Evolutionary conservation across 2,797 vertebrate genomes (phyloP).

Genomic region (Hydrophis major): DNA sequence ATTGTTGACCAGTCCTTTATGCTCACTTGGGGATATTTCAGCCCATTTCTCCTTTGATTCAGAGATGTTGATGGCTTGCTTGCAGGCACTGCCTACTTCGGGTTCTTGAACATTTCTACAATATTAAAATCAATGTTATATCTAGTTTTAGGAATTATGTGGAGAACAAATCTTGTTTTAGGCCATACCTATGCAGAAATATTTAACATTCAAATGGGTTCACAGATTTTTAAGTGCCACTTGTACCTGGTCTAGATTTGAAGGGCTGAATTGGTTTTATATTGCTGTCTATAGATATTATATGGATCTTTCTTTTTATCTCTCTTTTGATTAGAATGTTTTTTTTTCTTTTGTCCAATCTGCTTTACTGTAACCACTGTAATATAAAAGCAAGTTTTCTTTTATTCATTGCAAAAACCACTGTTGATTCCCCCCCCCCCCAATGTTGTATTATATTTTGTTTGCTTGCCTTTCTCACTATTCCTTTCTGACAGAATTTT

Average conservation of each 20-base stretch:
- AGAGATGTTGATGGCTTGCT: not conserved
- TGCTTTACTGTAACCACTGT: not conserved
- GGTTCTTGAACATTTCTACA: not conserved
- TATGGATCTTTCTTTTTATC: not conserved
- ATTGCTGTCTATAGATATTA: not conserved
- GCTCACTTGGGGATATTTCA: not conserved
- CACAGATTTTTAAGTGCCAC: not conserved
- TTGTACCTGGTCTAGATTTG: not conserved
- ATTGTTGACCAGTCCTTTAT: not conserved
- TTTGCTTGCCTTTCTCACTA: not conserved
- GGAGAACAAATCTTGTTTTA: not conserved
- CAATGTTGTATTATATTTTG: not conserved
- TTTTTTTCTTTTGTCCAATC: not conserved
- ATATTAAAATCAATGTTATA: not conserved
- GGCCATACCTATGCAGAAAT: not conserved
- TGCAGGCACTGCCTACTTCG: not conserved
- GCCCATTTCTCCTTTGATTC: not conserved
- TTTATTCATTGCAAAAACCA: not conserved
- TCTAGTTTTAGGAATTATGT: not conserved
- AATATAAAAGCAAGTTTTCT: not conserved
- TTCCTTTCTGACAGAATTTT: not conserved
- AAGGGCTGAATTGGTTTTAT: not conserved
- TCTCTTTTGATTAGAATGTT: not conserved
- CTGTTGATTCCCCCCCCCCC: fast-evolving
- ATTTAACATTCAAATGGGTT: not conserved